phyloP scores from a whole-genome alignment of 2,888 invertebrate species.

The Pomacea canaliculata region DNA sequence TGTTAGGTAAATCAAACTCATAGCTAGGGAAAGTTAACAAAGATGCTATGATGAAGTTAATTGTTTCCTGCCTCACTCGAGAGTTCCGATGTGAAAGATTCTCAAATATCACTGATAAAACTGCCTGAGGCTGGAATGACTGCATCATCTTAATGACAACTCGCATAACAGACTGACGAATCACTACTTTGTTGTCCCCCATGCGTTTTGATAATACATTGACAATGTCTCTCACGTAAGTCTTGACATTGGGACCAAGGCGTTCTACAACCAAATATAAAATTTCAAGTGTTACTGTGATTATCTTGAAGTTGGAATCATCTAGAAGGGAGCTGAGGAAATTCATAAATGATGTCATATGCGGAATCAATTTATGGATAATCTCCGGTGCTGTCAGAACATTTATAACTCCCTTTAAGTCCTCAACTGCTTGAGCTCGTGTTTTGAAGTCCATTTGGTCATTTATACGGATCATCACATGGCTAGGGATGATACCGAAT shows the following conservation, averaged over 20 bases:
- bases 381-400: constrained; percentile 56
- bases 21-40: constrained; percentile 84
- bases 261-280: constrained; percentile 70
- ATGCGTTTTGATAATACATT: constrained; percentile 70
- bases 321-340: constrained; percentile 75
- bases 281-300: constrained; percentile 71
- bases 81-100: constrained; percentile 71
- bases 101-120: constrained; percentile 73
- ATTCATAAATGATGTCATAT: constrained; percentile 77
- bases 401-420: constrained; percentile 73
- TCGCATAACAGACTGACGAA: constrained; percentile 72
- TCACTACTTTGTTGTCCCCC: constrained; percentile 72
- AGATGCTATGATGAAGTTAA: constrained; percentile 83
- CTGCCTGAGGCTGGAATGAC: constrained; percentile 72
- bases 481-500: constrained; percentile 71
- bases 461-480: constrained; percentile 68
- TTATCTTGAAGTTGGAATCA: constrained; percentile 75
- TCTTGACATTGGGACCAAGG: constrained; percentile 68
- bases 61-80: constrained; percentile 80
- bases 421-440: constrained; percentile 75
- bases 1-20: constrained; percentile 75
- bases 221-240: constrained; percentile 71
- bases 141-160: constrained; percentile 73
- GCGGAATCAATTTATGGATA: constrained; percentile 73
- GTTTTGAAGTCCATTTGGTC: constrained; percentile 76